These are phyloP conservation scores for Channa striata DNA, from an alignment of 2,797 vertebrate genomes.

Conservation along the genomic window DNA sequence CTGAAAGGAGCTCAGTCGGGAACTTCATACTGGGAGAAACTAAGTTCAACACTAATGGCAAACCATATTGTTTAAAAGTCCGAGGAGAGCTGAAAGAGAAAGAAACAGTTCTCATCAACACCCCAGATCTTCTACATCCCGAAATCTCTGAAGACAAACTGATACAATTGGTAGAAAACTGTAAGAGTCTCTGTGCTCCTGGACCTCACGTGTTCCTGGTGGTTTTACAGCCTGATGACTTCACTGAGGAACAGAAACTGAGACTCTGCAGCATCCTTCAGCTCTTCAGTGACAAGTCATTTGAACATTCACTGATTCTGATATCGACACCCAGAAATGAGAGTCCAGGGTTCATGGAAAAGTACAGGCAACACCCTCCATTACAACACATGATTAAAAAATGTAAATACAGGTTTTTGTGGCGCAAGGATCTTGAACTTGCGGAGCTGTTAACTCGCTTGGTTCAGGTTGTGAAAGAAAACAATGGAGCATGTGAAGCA, in stretches of 20 bases:
- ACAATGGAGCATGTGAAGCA: too few species aligned
- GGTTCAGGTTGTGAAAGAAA: too few species aligned
- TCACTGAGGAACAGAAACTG: slow-evolving; percentile 23
- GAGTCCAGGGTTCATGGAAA: neutral
- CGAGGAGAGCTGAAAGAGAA: neutral
- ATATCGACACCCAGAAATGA: slow-evolving; percentile 2
- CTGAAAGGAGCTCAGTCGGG: too few species aligned
- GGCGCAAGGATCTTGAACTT: neutral
- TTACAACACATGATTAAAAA: neutral
- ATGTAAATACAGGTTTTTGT: neutral
- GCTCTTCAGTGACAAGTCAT: slow-evolving; percentile 1
- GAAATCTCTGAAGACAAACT: neutral
- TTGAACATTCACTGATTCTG: neutral
- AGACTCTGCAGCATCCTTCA: slow-evolving; percentile 25
- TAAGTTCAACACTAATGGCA: neutral
- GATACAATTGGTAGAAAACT: too few species aligned
- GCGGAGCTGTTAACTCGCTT: too few species aligned
- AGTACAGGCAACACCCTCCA: neutral
- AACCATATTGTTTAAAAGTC: neutral
- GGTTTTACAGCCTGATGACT: slow-evolving; percentile 28
- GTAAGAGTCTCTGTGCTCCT: too few species aligned
- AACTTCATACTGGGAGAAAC: too few species aligned
- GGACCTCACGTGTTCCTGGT: neutral
- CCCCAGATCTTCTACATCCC: slow-evolving; percentile 21
- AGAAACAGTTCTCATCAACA: slow-evolving; percentile 14